phyloP scores from a whole-genome alignment of 2,888 invertebrate species.

The Odiellus spinosus region DNA sequence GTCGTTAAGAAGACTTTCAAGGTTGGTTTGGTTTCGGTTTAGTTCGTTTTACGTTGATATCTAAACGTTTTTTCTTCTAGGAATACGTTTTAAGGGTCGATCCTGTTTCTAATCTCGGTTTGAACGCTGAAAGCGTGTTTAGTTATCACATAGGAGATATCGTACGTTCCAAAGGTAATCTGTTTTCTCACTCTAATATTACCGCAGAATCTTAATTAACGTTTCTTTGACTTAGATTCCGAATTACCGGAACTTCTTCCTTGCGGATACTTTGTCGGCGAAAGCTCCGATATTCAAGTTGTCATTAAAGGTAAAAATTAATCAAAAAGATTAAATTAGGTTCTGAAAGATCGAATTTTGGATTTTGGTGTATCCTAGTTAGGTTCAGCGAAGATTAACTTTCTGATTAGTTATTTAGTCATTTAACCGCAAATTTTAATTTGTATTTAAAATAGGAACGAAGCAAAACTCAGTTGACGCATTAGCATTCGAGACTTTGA shows the following conservation, averaged over 20 bases:
- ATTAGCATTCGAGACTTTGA: constrained; percentile 84
- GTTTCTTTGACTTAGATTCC: constrained; percentile 22
- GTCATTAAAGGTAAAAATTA: constrained; percentile 33
- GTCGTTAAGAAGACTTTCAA: constrained; percentile 80
- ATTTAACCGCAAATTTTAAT: too few relatives aligned
- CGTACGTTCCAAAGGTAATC: constrained; percentile 24
- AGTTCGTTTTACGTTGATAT: too few relatives aligned
- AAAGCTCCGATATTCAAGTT: constrained; percentile 35
- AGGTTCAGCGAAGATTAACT: too few relatives aligned
- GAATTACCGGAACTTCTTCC: constrained; percentile 72
- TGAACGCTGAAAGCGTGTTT: constrained; percentile 59
- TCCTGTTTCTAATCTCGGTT: constrained; percentile 74
- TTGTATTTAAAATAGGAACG: too few relatives aligned
- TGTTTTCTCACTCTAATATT: background rate
- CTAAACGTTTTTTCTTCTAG: constrained; percentile 24
- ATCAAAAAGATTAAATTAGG: too few relatives aligned
- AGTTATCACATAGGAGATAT: constrained; percentile 82
- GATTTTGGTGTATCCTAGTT: too few relatives aligned
- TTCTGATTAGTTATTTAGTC: too few relatives aligned
- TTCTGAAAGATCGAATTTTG: too few relatives aligned
- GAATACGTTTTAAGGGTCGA: constrained; percentile 84
- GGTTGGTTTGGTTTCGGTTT: too few relatives aligned
- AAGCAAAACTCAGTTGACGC: constrained; percentile 77
- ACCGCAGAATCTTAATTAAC: background rate
- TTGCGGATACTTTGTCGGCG: constrained; percentile 78